Conservation (phyloP, 2,888 invertebrate genomes). For the Apotomis betuletana region DNA sequence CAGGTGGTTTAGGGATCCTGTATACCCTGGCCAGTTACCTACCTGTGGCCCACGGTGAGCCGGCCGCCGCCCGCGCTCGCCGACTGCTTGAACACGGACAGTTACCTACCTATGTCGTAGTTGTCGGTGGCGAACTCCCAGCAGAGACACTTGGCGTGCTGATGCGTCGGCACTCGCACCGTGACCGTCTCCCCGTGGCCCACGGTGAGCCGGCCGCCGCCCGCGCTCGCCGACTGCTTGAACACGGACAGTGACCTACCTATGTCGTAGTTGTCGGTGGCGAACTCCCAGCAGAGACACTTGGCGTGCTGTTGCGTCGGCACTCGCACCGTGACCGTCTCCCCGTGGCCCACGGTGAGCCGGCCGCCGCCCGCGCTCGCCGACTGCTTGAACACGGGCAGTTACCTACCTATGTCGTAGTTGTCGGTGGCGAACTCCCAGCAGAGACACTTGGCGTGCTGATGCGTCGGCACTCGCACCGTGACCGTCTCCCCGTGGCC, state of each 20-base stretch:
- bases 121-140: no score
- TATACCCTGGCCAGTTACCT: slow-evolving; percentile 79
- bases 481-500: slow-evolving; percentile 99
- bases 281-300: background rate
- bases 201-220: slow-evolving; percentile 95
- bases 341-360: slow-evolving; percentile 97
- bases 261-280: slow-evolving; percentile 75
- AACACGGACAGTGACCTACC: slow-evolving; percentile 89
- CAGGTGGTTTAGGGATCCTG: no score
- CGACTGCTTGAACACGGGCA: slow-evolving; percentile 92
- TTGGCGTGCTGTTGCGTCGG: background rate
- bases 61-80: slow-evolving; percentile 93
- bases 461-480: slow-evolving; percentile 97
- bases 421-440: slow-evolving; percentile 99
- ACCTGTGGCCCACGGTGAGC: slow-evolving; percentile 98
- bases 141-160: background rate
- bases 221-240: slow-evolving; percentile 92
- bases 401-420: slow-evolving; percentile 92
- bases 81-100: slow-evolving; percentile 91
- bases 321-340: slow-evolving; percentile 61
- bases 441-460: slow-evolving; percentile 95
- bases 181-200: slow-evolving; percentile 92
- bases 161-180: background rate
- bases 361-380: slow-evolving; percentile 93
- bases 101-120: slow-evolving; percentile 87